These are phyloP conservation scores for Ricordea florida DNA, from an alignment of 92 coral and sea anemone species.

Conservation along the genomic window DNA sequence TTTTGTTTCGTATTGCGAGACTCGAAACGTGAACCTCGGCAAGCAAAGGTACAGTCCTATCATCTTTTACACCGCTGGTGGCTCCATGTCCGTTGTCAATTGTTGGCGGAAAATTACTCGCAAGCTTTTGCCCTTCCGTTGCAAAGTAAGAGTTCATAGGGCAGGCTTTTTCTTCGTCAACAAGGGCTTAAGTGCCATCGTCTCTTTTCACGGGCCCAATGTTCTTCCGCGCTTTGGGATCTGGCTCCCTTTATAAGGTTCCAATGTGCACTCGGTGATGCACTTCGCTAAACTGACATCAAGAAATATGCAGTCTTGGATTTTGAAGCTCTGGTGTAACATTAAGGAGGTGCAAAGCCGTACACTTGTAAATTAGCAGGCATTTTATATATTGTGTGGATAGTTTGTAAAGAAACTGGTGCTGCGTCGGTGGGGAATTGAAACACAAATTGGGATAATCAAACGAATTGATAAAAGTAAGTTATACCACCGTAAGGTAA, in stretches of 20 bases:
- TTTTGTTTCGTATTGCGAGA: neutral
- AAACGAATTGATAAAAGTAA: too few species aligned
- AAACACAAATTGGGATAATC: too few species aligned
- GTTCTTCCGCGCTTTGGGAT: neutral
- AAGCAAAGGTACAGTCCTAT: slow-evolving; percentile 2
- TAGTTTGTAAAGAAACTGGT: too few species aligned
- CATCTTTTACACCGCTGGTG: neutral
- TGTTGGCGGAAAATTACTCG: neutral
- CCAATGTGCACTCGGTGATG: neutral
- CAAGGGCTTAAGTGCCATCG: neutral
- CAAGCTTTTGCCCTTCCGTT: slow-evolving; percentile 7
- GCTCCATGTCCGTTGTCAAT: neutral
- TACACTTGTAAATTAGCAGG: too few species aligned
- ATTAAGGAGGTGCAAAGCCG: too few species aligned
- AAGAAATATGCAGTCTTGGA: slow-evolving; percentile 10
- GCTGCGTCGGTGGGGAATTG: too few species aligned
- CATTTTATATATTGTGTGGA: too few species aligned
- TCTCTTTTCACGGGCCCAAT: slow-evolving; percentile 1
- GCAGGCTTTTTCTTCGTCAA: slow-evolving; percentile 15
- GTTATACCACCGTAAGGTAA: too few species aligned
- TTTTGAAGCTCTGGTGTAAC: neutral
- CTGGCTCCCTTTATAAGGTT: neutral
- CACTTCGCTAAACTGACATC: neutral
- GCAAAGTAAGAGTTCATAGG: slow-evolving; percentile 5
- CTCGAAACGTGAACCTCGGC: neutral